These are phyloP conservation scores for Cerceris ruficornis DNA, from an alignment of 2,888 invertebrate genomes.

Conservation along the genomic window DNA sequence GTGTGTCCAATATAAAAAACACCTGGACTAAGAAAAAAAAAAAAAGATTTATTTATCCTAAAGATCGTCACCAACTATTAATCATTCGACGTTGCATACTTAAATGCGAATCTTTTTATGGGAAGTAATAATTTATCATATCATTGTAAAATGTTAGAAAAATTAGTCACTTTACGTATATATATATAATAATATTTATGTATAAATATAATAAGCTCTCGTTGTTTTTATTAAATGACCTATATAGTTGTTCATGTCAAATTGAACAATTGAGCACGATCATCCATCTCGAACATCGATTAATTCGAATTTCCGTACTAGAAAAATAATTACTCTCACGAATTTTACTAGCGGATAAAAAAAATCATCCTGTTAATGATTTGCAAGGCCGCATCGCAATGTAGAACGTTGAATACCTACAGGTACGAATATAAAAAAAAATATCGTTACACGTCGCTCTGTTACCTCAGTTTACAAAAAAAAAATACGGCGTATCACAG, in stretches of 20 bases:
- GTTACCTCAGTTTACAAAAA: constrained; percentile 14
- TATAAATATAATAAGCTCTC: constrained; percentile 13
- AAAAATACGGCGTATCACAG: constrained; percentile 65
- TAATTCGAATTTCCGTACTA: neutral
- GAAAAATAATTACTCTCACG: constrained; percentile 35
- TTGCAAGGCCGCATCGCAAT: neutral
- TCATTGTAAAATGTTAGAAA: constrained; percentile 22
- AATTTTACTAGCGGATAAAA: constrained; percentile 17
- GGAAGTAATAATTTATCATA: neutral
- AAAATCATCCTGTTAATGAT: neutral
- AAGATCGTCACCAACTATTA: constrained; percentile 26
- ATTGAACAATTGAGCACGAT: constrained; percentile 33
- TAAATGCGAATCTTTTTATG: neutral
- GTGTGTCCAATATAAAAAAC: constrained; percentile 18
- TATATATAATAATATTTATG: constrained; percentile 20
- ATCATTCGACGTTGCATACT: constrained; percentile 9
- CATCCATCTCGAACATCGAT: constrained; percentile 7
- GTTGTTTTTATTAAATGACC: constrained; percentile 3
- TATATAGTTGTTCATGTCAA: constrained; percentile 3
- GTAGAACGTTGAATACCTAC: neutral
- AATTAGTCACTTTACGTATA: constrained; percentile 10
- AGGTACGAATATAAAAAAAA: neutral
- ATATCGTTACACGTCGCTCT: neutral
- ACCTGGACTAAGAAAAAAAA: constrained; percentile 8
- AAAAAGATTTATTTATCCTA: constrained; percentile 24